Conservation (phyloP, 1,140 invertebrate species). For the Drosophila cardini region DNA sequence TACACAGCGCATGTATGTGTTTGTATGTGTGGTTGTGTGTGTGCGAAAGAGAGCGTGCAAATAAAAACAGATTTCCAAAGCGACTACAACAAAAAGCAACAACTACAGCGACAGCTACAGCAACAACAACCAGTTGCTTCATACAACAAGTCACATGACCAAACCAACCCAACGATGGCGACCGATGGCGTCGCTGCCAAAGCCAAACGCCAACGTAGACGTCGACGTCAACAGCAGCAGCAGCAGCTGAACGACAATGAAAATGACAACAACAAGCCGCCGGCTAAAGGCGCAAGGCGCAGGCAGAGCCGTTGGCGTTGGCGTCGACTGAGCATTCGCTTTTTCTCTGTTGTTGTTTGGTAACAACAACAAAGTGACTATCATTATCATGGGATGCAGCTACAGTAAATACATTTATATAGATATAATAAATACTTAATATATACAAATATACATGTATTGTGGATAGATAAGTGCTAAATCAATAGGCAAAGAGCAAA, state of each 20-base stretch:
- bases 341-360: conserved; percentile 19
- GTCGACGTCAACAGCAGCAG: conserved; percentile 34
- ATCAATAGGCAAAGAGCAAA: conserved; percentile 13
- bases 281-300: conserved; percentile 30
- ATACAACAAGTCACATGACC: conserved; percentile 81
- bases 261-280: conserved; percentile 24
- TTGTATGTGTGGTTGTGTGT: conserved; percentile 36
- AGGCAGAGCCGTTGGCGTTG: conserved; percentile 12
- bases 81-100: conserved; percentile 62
- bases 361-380: conserved; percentile 72
- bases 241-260: conserved; percentile 31
- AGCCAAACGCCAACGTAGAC: conserved; percentile 1
- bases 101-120: conserved; percentile 22
- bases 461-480: conserved; percentile 14
- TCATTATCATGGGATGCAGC: conserved; percentile 69
- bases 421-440: conserved; percentile 36
- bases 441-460: conserved; percentile 13
- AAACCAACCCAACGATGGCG: conserved; percentile 70
- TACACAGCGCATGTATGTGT: conserved; percentile 50
- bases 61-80: conserved; percentile 83
- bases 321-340: conserved; percentile 4
- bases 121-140: conserved; percentile 78
- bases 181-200: conserved; percentile 46
- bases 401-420: conserved; percentile 53
- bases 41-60: conserved; percentile 77